A percentile compares a stretch with the other conserved stretches of the same genome.
Evolutionary conservation across 35 echinoderm and acorn worm species (phyloP).

Genomic region (Apostichopus californicus): DNA sequence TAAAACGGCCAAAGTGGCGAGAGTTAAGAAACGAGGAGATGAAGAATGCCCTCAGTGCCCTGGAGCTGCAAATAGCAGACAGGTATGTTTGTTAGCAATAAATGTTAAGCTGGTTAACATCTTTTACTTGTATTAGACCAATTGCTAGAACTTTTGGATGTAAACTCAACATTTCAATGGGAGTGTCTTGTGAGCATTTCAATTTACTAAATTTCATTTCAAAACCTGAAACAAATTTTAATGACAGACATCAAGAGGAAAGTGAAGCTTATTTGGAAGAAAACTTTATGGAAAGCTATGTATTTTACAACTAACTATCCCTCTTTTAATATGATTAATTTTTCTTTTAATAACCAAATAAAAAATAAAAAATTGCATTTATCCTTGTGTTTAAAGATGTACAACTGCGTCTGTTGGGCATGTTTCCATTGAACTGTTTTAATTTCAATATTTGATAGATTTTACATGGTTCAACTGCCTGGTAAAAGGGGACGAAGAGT

Average conservation of each 20-base stretch:
- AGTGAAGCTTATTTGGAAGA: no score
- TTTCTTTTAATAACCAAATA: not conserved
- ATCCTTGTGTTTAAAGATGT: not conserved
- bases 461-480: slow-evolving; percentile 32
- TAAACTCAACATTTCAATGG: no score
- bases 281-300: no score
- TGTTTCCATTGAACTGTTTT: no score
- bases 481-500: slow-evolving; percentile 29
- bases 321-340: not conserved
- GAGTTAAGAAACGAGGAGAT: not conserved
- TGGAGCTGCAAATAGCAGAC: slow-evolving; percentile 19
- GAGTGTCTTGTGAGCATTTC: no score
- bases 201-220: not conserved
- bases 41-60: slow-evolving; percentile 16
- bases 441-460: not conserved
- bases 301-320: not conserved
- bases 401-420: not conserved
- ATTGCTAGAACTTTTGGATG: not conserved
- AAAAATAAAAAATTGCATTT: not conserved
- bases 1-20: not conserved
- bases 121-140: no score
- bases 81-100: not conserved
- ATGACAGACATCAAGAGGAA: no score
- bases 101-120: no score
- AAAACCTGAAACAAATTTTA: no score